Conservation (phyloP, 2,113 vertebrate genomes). For the Pardalotus punctatus region DNA sequence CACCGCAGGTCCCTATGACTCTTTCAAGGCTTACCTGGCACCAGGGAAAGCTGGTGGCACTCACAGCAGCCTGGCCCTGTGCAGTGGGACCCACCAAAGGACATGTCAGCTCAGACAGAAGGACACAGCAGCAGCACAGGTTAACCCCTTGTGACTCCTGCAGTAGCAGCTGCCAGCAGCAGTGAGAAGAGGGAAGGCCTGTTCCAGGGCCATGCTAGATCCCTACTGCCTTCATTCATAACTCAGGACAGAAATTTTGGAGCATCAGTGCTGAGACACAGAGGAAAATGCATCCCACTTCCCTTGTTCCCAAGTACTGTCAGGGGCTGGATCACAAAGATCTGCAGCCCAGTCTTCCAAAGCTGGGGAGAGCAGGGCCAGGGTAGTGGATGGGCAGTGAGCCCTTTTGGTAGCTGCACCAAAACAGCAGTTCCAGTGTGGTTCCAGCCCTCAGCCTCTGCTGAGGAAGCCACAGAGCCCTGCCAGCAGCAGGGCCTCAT, state of each 20-base stretch:
- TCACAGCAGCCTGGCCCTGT: not conserved
- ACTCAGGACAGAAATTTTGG: not conserved
- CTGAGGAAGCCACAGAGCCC: not conserved
- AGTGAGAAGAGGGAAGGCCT: not conserved
- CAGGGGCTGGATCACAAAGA: not conserved
- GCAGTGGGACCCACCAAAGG: not conserved
- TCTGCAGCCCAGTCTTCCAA: not conserved
- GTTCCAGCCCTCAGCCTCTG: not conserved
- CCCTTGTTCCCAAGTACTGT: not conserved
- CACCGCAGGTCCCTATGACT: accelerated
- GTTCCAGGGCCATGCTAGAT: not conserved
- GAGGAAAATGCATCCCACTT: not conserved
- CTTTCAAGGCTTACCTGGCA: not conserved
- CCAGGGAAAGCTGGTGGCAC: not conserved
- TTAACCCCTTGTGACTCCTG: not conserved
- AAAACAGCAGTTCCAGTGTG: not conserved
- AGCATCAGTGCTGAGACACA: not conserved
- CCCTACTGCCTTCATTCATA: not conserved
- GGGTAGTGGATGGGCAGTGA: not conserved
- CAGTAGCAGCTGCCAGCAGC: not conserved
- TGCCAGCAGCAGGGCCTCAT: not conserved
- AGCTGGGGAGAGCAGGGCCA: not conserved
- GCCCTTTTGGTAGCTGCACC: not conserved
- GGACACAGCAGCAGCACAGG: not conserved
- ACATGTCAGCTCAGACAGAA: not conserved